phyloP scores from a whole-genome alignment of 1,140 invertebrate genomes.

The Tetragonula clypearis region DNA sequence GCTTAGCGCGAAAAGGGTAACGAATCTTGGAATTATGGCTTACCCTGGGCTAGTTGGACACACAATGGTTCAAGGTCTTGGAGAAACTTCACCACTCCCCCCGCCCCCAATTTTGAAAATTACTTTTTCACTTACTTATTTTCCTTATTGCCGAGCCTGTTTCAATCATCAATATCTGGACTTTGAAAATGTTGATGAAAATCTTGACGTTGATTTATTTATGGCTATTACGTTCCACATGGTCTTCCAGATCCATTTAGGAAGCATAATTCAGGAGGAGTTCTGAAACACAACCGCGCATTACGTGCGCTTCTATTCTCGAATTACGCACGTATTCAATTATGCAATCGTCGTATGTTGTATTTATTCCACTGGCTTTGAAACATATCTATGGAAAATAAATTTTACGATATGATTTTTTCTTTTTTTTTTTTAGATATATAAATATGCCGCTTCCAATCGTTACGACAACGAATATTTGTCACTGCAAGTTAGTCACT shows the following conservation, averaged over 20 bases:
- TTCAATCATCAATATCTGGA: no score
- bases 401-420: no score
- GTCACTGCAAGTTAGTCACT: not conserved
- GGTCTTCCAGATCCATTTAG: not conserved
- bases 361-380: no score
- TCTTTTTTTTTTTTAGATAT: no score
- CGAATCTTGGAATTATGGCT: slow-evolving; percentile 3
- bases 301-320: not conserved
- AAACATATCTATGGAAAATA: no score
- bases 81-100: not conserved
- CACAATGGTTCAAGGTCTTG: not conserved
- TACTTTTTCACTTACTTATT: not conserved
- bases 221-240: no score
- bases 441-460: not conserved
- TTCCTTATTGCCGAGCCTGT: not conserved
- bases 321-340: no score
- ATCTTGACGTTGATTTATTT: not conserved
- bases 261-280: not conserved
- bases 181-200: not conserved
- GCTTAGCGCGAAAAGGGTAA: slow-evolving; percentile 5
- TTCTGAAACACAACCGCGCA: not conserved
- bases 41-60: not conserved
- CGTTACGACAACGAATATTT: not conserved
- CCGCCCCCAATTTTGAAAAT: not conserved
- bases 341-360: no score